Evolutionary conservation across 2,888 invertebrate genomes (phyloP).

Genomic region (Phaedon cochleariae): DNA sequence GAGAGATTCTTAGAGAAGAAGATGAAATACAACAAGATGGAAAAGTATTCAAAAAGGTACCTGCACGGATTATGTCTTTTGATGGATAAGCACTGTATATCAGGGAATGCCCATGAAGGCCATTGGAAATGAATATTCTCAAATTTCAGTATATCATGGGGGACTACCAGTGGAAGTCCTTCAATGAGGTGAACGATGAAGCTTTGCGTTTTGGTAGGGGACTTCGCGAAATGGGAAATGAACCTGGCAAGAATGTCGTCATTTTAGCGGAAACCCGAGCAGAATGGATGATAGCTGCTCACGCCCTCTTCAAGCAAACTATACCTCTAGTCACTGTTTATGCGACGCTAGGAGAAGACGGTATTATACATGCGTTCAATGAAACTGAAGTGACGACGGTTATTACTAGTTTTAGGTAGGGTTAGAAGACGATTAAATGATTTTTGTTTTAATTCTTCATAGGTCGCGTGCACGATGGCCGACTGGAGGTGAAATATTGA

Average conservation of each 20-base stretch:
- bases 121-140: background rate
- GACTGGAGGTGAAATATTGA: too few species aligned
- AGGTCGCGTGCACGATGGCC: too few species aligned
- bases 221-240: conserved; percentile 77
- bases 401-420: conserved; percentile 79
- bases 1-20: conserved; percentile 88
- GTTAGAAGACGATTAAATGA: background rate
- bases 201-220: conserved; percentile 83
- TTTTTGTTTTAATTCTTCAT: too few species aligned
- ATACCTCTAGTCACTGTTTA: conserved; percentile 95
- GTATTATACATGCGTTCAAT: conserved; percentile 92
- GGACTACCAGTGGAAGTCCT: conserved; percentile 88
- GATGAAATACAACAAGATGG: conserved; percentile 94
- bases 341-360: conserved; percentile 94
- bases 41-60: conserved; percentile 90
- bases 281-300: conserved; percentile 96
- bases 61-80: background rate
- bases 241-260: conserved; percentile 77
- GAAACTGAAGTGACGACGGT: conserved; percentile 93
- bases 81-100: too few species aligned
- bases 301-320: conserved; percentile 92
- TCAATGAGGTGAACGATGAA: conserved; percentile 74
- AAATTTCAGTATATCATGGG: conserved; percentile 82
- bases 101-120: too few species aligned
- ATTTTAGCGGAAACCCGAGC: conserved; percentile 96